Conservation (phyloP, 2,888 invertebrate genomes). For the Sinelater perroti region DNA sequence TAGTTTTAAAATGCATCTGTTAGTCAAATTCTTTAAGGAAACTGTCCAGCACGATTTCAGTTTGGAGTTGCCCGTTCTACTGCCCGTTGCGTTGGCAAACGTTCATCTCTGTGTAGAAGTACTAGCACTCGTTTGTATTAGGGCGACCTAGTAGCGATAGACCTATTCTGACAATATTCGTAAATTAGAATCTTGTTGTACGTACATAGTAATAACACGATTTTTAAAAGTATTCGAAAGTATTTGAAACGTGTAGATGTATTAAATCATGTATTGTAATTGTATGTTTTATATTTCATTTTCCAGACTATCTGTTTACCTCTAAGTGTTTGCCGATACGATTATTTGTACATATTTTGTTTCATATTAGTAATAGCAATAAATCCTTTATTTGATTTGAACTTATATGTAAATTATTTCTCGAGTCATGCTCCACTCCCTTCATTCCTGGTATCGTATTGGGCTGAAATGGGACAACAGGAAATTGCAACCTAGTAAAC, state of each 20-base stretch:
- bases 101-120: neutral
- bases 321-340: neutral
- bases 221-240: neutral
- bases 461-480: no score
- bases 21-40: neutral
- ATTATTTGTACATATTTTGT: slow-evolving; percentile 12
- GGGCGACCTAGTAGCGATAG: slow-evolving; percentile 4
- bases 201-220: neutral
- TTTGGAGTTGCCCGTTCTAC: neutral
- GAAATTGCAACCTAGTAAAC: no score
- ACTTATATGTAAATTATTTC: no score
- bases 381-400: slow-evolving; percentile 7
- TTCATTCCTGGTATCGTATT: no score
- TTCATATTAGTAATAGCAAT: slow-evolving; percentile 7
- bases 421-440: no score
- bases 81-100: neutral
- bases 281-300: neutral
- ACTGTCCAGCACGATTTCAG: neutral
- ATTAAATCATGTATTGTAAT: neutral
- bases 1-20: slow-evolving; percentile 23
- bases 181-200: slow-evolving; percentile 13
- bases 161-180: slow-evolving; percentile 11
- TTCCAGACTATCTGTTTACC: neutral
- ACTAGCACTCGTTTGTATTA: slow-evolving; percentile 1
- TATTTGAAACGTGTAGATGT: neutral